phyloP scores from a whole-genome alignment of 1,140 invertebrate species.

The Nomia melanderi region DNA sequence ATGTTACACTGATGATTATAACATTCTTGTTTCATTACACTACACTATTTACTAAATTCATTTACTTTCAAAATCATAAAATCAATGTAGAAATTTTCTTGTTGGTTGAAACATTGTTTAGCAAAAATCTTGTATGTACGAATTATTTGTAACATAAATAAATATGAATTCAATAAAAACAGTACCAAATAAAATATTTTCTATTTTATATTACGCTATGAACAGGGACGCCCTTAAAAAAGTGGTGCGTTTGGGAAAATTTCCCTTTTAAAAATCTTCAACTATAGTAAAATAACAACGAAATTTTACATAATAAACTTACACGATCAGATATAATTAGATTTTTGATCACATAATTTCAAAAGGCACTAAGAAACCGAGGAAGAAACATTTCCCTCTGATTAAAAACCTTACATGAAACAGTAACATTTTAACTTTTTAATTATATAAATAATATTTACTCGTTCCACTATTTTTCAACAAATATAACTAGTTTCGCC shows the following conservation, averaged over 20 bases:
- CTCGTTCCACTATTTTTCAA: background rate
- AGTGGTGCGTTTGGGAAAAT: background rate
- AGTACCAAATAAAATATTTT: slow-evolving; percentile 21
- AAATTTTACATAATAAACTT: background rate
- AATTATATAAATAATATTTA: background rate
- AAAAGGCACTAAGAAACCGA: background rate
- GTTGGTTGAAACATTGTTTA: slow-evolving; percentile 10
- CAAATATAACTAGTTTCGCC: too few relatives aligned
- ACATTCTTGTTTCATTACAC: background rate
- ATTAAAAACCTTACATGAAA: background rate
- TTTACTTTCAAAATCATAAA: background rate
- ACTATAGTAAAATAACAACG: background rate
- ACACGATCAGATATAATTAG: too few relatives aligned
- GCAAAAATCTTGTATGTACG: background rate
- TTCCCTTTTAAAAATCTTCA: background rate
- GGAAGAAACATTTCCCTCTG: background rate
- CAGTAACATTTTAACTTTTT: background rate
- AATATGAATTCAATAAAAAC: slow-evolving; percentile 25
- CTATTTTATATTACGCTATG: slow-evolving; percentile 21
- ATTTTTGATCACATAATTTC: background rate
- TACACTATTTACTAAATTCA: background rate
- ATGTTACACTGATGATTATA: background rate
- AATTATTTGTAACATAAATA: slow-evolving; percentile 19
- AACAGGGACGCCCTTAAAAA: slow-evolving; percentile 21
- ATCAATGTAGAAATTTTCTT: background rate